Base-by-base conservation (phyloP, 2,888 invertebrate genomes). In the Emmelina monodactyla region DNA sequence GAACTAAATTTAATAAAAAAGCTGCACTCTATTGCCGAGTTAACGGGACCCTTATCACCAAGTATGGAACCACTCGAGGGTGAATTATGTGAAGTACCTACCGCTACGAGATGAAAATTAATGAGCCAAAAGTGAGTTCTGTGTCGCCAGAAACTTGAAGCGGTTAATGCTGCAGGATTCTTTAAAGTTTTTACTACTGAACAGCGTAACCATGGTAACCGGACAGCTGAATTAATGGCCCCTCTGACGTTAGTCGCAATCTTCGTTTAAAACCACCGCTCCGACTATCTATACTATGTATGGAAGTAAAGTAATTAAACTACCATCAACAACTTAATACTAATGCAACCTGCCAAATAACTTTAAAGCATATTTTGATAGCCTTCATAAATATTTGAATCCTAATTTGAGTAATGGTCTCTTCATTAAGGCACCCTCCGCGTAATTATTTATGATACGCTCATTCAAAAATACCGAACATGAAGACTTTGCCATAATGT, bases 41-140 rank as follows among this genome's bases (percentile, higher is more conserved):
- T 64, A 63, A 64, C 62, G 63, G 58, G 55, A 53, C 62, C 62
- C 70, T 79, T 79, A 79, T 79, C 78, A 58, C 58, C 56, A 62
- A 63, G 71, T 71, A 69, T 71, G 71, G 67, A 66, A 63, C 71
- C 78, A 63, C 62, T 79, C 71, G 63, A 72, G 66, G 60, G 72
- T 70, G 69, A 79, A 72, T 78, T 78, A 79, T 76, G 78, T 67
- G 65, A 62, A 29, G 28, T 29, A 29, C 12, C 29, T 29, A 12
- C 2, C 3, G 29, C 29, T 4, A 29, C 12, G 12, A 76, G 78
- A 78, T 76, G 78, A 76, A 76, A 79, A 79, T 78, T 79, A 79
- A 79, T 78, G 79, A 79, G 69, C 60, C 68, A 73, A 71, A 69
- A 75, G 63, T 63, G 70, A 69, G 64, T 60, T 53, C 50, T 42